Conservation (phyloP, 2,797 vertebrate species). For the Rhabdophis nuchalis region DNA sequence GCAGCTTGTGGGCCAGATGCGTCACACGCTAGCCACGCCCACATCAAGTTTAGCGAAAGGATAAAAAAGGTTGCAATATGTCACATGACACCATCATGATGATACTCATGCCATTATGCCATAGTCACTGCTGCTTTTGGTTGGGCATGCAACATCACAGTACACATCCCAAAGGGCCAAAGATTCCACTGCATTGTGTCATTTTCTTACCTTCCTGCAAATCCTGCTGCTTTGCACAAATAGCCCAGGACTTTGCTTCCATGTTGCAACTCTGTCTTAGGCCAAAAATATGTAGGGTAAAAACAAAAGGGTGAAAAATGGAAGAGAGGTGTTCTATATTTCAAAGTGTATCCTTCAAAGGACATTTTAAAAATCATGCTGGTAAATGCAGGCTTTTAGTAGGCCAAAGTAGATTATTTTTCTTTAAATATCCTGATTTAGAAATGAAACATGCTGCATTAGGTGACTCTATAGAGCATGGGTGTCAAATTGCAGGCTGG, state of each 20-base stretch:
- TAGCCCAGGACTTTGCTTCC: not conserved
- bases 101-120: not conserved
- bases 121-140: not conserved
- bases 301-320: not conserved
- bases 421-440: not conserved
- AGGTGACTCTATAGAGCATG: not conserved
- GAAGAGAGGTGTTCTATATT: not conserved
- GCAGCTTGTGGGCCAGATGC: no score
- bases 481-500: not conserved
- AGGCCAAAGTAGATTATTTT: not conserved
- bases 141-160: not conserved
- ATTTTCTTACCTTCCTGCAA: not conserved
- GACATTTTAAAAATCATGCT: not conserved
- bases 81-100: no score
- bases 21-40: no score
- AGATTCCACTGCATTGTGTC: not conserved
- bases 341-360: not conserved
- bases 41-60: no score
- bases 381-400: not conserved
- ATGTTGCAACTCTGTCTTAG: not conserved
- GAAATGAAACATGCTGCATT: not conserved
- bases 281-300: not conserved
- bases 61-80: no score
- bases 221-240: not conserved
- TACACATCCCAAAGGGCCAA: not conserved